Base-by-base conservation (phyloP, 2,113 vertebrate species). In the Reinhardtius hippoglossoides region DNA sequence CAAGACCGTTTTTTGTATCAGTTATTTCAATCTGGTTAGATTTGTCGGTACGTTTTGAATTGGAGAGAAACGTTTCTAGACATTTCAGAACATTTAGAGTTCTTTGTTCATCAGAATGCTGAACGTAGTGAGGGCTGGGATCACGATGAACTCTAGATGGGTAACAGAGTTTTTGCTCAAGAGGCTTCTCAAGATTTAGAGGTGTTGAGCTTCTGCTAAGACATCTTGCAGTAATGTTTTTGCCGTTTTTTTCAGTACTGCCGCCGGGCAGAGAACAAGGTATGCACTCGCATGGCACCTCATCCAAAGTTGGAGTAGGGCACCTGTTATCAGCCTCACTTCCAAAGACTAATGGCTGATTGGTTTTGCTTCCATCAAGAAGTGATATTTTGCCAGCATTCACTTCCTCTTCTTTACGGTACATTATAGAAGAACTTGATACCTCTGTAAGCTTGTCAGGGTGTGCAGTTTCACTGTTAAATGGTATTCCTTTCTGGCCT, bases 261-360 rank as follows among this genome's bases (percentile, higher is more conserved):
- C 18, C 71, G 18, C 4, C 35, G 13, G 70, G 26, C 4, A 52
- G 68, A 68, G 46, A 62, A 48, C 4, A 13, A 37, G 52, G 9
- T 24, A 57, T 23, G 6, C 61, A 44, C n/a, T 71, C 61, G 65
- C 18, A 64, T 50, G 75, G 73, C 24, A 76, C 76, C 67, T 82
- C 81, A 60, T 90, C 87, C 24, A 89, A 24, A 59, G 87, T 87
- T 67, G 85, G 84, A 0, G 90, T 86, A 13, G 83, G 58, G n/a
- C 78, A 80, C 52, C 80, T 69, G 3, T 74, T 60, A 9, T 89
- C 68, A 26, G 61, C 71, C 21, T 61, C 57, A 15, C 20, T 71
- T 27, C 55, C 60, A 3, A 46, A 70, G 2, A 61, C 6, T 9
- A 18, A 35, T 52, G 10, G 44, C 16, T 65, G 60, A 0, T 61